Base-by-base conservation (phyloP, 2,113 vertebrate genomes). In the Pollimyrus isidori region DNA sequence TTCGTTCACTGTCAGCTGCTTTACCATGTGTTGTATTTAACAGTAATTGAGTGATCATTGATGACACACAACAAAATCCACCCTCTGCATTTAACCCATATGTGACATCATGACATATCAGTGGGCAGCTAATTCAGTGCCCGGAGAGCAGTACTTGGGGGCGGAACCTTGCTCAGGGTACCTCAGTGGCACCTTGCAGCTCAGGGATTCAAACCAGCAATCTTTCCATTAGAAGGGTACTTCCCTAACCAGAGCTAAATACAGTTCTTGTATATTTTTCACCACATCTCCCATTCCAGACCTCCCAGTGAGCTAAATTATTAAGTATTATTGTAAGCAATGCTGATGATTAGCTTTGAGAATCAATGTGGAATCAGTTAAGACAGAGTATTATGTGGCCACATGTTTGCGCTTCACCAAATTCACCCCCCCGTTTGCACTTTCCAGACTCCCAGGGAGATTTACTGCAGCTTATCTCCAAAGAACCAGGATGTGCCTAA, bases 401-500 rank as follows among this genome's bases (percentile, higher is more conserved):
- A 88, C 88, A 53, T 88, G 82, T 89, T 93, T 93, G 50, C 92
- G 87, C 92, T 89, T 92, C 92, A 82, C 90, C 89, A 90, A 85
- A 89, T 93, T 86, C 46, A 90, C 93, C 90, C 90, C 91, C 93
- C 73, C 92, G 65, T 30, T n/a, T 23, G 1, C 49, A 91, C 85
- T 91, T 89, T 91, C 91, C 92, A 93, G 94, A 95, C 83, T 91
- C 91, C 62, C 93, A 94, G 93, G 56, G 90, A 95, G 95, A 95
- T 96, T 94, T 95, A 93, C 90, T 94, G 89, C 90, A 90, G 92
- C 91, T 96, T 96, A 95, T 96, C 94, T 96, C 92, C 94, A 94
- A 94, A 95, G 93, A 93, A 94, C 91, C 92, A 95, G 94, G 92
- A 95, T 95, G 92, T 91, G 90, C 88, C 93, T 94, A 90, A 92